phyloP scores from a whole-genome alignment of 2,797 vertebrate species.

The Calcarius lapponicus region DNA sequence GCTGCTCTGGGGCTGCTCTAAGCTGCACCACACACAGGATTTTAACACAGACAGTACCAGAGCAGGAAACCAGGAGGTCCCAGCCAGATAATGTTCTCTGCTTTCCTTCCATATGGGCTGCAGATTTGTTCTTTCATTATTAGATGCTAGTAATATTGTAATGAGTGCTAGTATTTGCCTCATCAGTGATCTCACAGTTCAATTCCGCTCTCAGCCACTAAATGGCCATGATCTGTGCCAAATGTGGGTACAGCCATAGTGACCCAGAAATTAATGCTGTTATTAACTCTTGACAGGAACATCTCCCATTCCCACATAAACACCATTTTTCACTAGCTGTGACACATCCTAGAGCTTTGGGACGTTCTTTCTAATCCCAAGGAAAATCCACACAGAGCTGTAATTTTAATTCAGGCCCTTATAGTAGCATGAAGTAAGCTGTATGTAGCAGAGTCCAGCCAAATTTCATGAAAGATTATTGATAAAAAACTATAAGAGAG shows the following conservation, averaged over 20 bases:
- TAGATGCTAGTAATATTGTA: neutral
- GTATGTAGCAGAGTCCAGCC: neutral
- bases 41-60: neutral
- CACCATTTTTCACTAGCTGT: neutral
- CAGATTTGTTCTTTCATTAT: neutral
- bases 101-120: neutral
- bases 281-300: neutral
- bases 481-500: neutral
- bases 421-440: neutral
- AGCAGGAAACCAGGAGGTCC: neutral
- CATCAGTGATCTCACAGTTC: neutral
- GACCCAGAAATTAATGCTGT: neutral
- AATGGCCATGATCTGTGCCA: neutral
- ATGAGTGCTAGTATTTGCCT: neutral
- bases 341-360: neutral
- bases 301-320: neutral
- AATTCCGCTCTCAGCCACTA: neutral
- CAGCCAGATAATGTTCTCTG: neutral
- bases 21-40: neutral
- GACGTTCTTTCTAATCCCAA: neutral
- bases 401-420: neutral
- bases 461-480: neutral
- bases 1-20: neutral
- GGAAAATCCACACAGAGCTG: neutral
- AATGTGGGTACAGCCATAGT: neutral